These are phyloP conservation scores for Mobula birostris DNA, from an alignment of 2,113 vertebrate genomes.

Conservation along the genomic window DNA sequence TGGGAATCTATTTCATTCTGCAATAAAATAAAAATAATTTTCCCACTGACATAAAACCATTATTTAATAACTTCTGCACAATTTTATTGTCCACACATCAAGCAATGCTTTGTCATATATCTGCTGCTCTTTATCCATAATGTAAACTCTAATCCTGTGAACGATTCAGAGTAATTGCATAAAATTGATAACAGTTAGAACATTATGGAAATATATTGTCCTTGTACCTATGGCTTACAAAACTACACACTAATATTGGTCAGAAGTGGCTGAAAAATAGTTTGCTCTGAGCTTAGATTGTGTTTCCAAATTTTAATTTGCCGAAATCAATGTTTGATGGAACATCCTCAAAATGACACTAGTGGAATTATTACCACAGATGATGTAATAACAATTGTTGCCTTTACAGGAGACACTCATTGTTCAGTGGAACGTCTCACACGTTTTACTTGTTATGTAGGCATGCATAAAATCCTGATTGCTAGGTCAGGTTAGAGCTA, in stretches of 20 bases:
- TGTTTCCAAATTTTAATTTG: not conserved
- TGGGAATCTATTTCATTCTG: not conserved
- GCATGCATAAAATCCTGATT: not conserved
- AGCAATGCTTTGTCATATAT: not conserved
- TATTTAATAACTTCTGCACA: not conserved
- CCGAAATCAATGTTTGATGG: not conserved
- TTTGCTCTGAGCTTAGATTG: not conserved
- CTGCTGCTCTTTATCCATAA: not conserved
- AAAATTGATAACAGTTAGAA: conserved; percentile 1
- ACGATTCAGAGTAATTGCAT: not conserved
- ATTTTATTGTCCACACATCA: not conserved
- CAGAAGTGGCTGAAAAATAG: not conserved
- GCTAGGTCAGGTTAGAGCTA: not conserved
- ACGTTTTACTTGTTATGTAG: not conserved
- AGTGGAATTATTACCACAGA: not conserved
- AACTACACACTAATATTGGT: not conserved
- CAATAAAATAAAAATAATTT: not conserved
- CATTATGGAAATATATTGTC: not conserved
- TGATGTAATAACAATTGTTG: not conserved
- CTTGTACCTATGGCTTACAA: not conserved
- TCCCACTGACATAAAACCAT: not conserved
- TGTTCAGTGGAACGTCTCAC: not conserved
- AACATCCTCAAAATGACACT: not conserved
- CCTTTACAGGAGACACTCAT: not conserved
- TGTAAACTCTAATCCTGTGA: not conserved